Evolutionary conservation across 1,140 invertebrate species (phyloP), one percentile per base, ranked within the genome.

Genomic region (Drosophila repletoides): DNA sequence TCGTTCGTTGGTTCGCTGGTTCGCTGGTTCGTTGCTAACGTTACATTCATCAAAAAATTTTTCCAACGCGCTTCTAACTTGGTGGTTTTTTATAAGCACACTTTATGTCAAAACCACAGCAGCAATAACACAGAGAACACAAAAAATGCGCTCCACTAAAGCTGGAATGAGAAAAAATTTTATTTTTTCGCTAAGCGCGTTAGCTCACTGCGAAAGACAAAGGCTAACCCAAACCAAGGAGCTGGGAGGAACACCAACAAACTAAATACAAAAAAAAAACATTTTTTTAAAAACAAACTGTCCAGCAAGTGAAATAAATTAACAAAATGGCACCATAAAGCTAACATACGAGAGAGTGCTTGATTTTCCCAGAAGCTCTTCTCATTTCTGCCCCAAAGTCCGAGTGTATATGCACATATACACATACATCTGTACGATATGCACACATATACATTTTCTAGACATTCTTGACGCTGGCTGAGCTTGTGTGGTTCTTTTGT

Each of bases 291-390:
- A 86, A 84, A 60, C 66, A 84, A 87, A 86, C 80, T 86, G 80
- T 86, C 80, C 86, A 76, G 76, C 72, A 86, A 86, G 80, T 80
- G 81, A 86, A 72, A 86, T 86, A 86, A 86, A 86, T 86, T 86
- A 86, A 86, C 75, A 79, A 86, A 86, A 86, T 86, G 72, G 80
- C 64, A 73, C 76, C 72, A 80, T 86, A 86, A 86, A 86, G 75
- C 75, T 80, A 86, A 84, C 75, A 86, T 86, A 86, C 80, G 80
- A 84, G 72, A 49, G 68, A 80, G 77, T 58, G 60, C 80, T 84
- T 80, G 75, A 86, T 80, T 86, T 79, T 69, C 55, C 24, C 33
- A 52, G 61, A 46, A 67, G 60, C 60, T 66, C 19, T 43, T 45
- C 14, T 17, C 31, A 55, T 43, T 55, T 40, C 45, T 21, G n/a